phyloP scores from a whole-genome alignment of 2,888 invertebrate species.

The Encarsia formosa region DNA sequence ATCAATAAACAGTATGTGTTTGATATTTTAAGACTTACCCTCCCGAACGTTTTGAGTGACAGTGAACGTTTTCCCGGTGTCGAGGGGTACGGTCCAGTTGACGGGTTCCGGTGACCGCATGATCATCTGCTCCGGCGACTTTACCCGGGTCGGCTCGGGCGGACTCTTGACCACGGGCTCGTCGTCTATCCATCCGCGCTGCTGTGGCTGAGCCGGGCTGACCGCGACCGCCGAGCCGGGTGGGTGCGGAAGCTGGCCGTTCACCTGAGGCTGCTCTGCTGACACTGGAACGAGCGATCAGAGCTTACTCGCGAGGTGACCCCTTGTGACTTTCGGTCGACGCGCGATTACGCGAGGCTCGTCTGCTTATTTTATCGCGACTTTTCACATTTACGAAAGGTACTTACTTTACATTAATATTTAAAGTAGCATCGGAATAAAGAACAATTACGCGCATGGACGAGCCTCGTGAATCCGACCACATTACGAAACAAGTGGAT shows the following conservation, averaged over 20 bases:
- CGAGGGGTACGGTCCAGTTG: constrained; percentile 91
- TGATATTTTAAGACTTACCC: constrained; percentile 51
- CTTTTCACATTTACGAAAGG: background rate
- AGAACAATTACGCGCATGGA: no score
- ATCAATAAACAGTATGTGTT: background rate
- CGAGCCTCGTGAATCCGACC: constrained; percentile 5
- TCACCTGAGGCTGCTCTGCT: constrained; percentile 46
- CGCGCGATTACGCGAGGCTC: constrained; percentile 1
- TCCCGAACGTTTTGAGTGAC: constrained; percentile 87
- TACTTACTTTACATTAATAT: background rate
- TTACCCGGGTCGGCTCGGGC: constrained; percentile 88
- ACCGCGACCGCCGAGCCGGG: background rate
- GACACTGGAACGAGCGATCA: constrained; percentile 44
- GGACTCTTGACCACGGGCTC: constrained; percentile 86
- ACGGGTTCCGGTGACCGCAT: constrained; percentile 92
- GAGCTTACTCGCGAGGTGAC: constrained; percentile 37
- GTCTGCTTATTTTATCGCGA: background rate
- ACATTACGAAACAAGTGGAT: constrained; percentile 11
- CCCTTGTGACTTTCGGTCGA: constrained; percentile 22
- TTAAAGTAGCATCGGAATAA: background rate
- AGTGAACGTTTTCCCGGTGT: constrained; percentile 89
- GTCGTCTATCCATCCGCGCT: constrained; percentile 55
- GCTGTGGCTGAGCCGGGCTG: constrained; percentile 39
- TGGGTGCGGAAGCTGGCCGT: constrained; percentile 40
- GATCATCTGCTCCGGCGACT: constrained; percentile 88